These are phyloP conservation scores for Pterostichus niger DNA, from an alignment of 2,888 invertebrate genomes.

Conservation along the genomic window DNA sequence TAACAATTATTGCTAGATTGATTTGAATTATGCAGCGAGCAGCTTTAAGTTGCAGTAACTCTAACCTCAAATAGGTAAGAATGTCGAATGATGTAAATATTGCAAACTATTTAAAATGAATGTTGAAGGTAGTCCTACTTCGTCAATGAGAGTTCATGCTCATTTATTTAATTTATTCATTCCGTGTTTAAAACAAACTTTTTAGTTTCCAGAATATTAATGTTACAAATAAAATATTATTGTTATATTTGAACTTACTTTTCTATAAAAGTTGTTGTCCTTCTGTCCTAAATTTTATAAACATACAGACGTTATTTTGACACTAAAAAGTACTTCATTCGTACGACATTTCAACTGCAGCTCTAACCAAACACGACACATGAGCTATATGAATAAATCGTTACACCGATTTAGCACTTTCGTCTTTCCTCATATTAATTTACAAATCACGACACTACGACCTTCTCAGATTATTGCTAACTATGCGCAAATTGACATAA, in stretches of 20 bases:
- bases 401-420: constrained; percentile 14
- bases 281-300: no score
- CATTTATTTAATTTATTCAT: no score
- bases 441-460: not conserved
- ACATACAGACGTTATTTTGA: not conserved
- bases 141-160: no score
- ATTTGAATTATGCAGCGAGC: no score
- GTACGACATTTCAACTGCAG: not conserved
- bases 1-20: no score
- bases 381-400: not conserved
- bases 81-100: no score
- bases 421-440: not conserved
- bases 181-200: no score
- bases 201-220: not conserved
- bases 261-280: no score
- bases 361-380: not conserved
- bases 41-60: no score
- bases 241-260: not conserved
- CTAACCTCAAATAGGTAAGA: no score
- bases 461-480: constrained; percentile 18
- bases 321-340: not conserved
- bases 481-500: constrained; percentile 12
- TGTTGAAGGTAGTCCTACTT: no score
- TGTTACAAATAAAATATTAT: not conserved
- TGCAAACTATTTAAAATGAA: no score